phyloP scores from a whole-genome alignment of 2,888 invertebrate species.

The Diplazon laetatorius region DNA sequence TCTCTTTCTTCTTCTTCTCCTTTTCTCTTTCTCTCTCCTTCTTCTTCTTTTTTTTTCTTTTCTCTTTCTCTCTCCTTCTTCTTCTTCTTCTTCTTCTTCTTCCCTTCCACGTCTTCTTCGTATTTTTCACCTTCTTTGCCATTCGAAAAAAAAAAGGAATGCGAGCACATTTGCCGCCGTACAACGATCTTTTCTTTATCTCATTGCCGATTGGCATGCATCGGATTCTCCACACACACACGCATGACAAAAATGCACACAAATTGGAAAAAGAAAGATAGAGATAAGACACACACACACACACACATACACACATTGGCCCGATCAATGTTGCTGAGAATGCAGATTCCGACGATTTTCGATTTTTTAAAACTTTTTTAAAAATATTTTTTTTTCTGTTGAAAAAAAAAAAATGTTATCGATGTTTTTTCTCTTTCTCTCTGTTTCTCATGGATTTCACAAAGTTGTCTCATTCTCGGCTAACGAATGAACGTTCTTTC shows the following conservation, averaged over 20 bases:
- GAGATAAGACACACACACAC: too few species aligned
- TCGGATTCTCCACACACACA: too few species aligned
- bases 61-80: too few species aligned
- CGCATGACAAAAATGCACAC: neutral
- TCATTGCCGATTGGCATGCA: slow-evolving; percentile 44
- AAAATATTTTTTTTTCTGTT: too few species aligned
- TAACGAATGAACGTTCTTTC: neutral
- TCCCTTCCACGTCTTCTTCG: neutral
- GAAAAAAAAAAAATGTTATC: too few species aligned
- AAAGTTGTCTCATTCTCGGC: slow-evolving; percentile 1
- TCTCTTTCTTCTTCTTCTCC: neutral
- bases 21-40: neutral
- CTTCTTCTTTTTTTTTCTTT: slow-evolving; percentile 13
- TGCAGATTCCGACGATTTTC: slow-evolving; percentile 40
- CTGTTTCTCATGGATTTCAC: neutral
- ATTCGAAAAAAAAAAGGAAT: slow-evolving; percentile 39
- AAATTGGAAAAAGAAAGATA: slow-evolving; percentile 36
- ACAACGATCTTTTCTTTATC: slow-evolving; percentile 60
- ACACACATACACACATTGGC: too few species aligned
- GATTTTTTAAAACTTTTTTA: neutral
- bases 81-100: slow-evolving; percentile 24
- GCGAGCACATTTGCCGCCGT: slow-evolving; percentile 46
- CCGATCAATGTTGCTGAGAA: too few species aligned
- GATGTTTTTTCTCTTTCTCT: slow-evolving; percentile 4
- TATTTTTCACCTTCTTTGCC: slow-evolving; percentile 16